Evolutionary conservation across 2,888 invertebrate genomes (phyloP).

Genomic region (Drosophila anomelani): DNA sequence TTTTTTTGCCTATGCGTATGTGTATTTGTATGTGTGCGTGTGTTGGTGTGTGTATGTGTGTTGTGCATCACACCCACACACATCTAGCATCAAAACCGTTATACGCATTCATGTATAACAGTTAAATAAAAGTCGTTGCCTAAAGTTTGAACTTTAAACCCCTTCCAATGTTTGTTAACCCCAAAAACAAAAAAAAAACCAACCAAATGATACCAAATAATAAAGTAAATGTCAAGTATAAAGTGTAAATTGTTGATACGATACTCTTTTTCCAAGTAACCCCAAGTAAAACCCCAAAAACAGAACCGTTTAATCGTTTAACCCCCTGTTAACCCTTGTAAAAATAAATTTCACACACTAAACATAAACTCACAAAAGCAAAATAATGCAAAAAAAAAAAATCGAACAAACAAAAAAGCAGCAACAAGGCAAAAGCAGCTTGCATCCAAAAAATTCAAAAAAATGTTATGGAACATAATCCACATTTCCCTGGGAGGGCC

Average conservation of each 20-base stretch:
- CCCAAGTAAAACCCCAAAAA: constrained; percentile 9
- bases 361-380: constrained; percentile 1
- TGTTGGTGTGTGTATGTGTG: constrained; percentile 42
- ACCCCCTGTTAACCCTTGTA: constrained; percentile 26
- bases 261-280: constrained; percentile 9
- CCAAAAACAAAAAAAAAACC: background rate
- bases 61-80: constrained; percentile 34
- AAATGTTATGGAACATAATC: background rate
- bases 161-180: constrained; percentile 26
- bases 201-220: constrained; percentile 14
- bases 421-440: constrained; percentile 19
- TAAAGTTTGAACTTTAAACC: constrained; percentile 31
- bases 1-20: constrained; percentile 36
- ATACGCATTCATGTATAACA: constrained; percentile 45
- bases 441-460: background rate
- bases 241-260: constrained; percentile 34
- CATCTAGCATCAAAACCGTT: constrained; percentile 35
- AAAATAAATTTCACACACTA: constrained; percentile 9
- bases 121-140: constrained; percentile 33
- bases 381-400: background rate
- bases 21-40: constrained; percentile 36
- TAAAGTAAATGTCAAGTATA: constrained; percentile 26
- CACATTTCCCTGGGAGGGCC: background rate
- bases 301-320: constrained; percentile 3
- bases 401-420: constrained; percentile 18